These are phyloP conservation scores for Tenthredo mesomela DNA, from an alignment of 2,888 invertebrate species.

Conservation along the genomic window DNA sequence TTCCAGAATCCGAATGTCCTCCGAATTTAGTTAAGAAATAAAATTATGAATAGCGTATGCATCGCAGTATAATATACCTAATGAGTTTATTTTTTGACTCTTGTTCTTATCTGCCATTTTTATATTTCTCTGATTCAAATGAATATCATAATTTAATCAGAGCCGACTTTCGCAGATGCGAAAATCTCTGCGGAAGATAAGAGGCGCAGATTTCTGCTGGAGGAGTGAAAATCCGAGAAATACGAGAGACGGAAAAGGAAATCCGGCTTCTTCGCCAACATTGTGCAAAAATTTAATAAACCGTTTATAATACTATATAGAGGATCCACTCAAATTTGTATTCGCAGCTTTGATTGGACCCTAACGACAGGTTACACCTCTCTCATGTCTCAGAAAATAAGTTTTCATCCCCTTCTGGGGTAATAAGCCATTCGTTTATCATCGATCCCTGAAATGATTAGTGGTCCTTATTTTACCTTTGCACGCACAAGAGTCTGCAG, in stretches of 20 bases:
- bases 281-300: background rate
- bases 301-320: background rate
- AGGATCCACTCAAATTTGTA: constrained; percentile 6
- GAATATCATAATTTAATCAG: background rate
- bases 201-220: background rate
- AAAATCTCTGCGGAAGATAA: background rate
- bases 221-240: background rate
- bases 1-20: background rate
- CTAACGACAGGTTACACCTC: background rate
- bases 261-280: background rate
- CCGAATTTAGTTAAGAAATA: background rate
- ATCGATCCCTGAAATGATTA: background rate
- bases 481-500: background rate
- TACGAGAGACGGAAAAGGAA: background rate
- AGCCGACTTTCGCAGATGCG: too few relatives aligned
- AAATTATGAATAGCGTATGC: background rate
- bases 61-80: too few relatives aligned
- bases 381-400: background rate
- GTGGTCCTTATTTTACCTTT: background rate
- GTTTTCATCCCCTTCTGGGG: background rate
- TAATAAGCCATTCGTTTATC: background rate
- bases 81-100: background rate
- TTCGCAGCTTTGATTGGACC: background rate
- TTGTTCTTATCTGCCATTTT: background rate
- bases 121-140: background rate